Percentiles rank a stretch among this genome's conserved stretches.
Evolutionary conservation across 2,888 invertebrate genomes (phyloP).

Genomic region (Phyllotreta striolata): DNA sequence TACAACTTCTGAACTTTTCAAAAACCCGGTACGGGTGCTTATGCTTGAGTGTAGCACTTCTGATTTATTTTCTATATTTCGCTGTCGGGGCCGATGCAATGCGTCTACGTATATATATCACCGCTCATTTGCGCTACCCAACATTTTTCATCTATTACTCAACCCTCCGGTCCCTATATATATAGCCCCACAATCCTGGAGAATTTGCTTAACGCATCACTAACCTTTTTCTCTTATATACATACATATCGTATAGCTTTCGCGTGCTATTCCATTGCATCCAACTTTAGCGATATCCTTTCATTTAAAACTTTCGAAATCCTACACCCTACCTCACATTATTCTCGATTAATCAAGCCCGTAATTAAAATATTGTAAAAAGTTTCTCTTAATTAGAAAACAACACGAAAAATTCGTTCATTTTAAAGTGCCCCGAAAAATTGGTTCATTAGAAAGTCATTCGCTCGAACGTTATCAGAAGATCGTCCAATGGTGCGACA

Average conservation of each 20-base stretch:
- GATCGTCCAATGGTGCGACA: constrained; percentile 38
- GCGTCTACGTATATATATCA: constrained; percentile 23
- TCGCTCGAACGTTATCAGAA: constrained; percentile 25
- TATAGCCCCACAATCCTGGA: constrained; percentile 1
- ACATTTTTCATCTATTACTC: constrained; percentile 17
- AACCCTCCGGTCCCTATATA: no score
- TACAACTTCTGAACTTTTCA: constrained; percentile 59
- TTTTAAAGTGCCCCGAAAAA: constrained; percentile 14
- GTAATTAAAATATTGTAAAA: background rate
- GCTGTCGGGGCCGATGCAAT: constrained; percentile 16
- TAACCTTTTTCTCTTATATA: constrained; percentile 18
- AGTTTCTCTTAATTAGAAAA: background rate
- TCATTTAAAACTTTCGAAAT: no score
- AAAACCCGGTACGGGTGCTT: constrained; percentile 51
- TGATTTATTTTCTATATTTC: constrained; percentile 42
- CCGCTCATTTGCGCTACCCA: constrained; percentile 18
- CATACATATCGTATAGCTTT: no score
- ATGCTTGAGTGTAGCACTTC: constrained; percentile 52
- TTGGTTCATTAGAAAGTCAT: constrained; percentile 33
- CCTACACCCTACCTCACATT: no score
- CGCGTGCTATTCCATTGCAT: no score
- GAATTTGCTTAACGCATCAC: constrained; percentile 23
- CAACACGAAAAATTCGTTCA: constrained; percentile 5
- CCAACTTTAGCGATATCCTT: no score
- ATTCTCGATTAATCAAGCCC: no score